Base-by-base conservation (phyloP, 2,888 invertebrate genomes). In the Melipona beecheii region DNA sequence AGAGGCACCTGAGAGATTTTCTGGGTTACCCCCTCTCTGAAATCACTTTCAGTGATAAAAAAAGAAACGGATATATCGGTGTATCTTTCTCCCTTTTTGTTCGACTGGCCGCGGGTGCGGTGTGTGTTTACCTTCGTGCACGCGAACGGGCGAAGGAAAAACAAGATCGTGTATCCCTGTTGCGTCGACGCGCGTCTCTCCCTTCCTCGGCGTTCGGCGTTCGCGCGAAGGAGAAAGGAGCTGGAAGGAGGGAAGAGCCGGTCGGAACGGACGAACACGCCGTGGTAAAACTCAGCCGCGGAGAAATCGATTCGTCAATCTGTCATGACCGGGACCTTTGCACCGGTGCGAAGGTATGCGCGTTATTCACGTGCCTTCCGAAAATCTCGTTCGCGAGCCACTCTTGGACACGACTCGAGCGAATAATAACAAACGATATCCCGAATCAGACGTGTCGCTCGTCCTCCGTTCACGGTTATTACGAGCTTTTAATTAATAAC, bases 301-400 rank as follows among this genome's bases (percentile, higher is more conserved):
- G 75, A 85, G 85, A 81, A 83, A 88, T 88, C 89, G 89, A 89
- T 88, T 89, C 83, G 87, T 88, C 88, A 75, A 89, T 83, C 83
- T 81, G 87, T 82, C 85, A 72, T 68, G 81, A 66, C 77, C 60
- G 78, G 73, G 83, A 87, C 80, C 81, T 89, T 89, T 87, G 83
- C 83, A 70, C 83, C 65, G 50, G 21, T 74, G 82, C 52, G 9
- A 36, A 36, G 81, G 75, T 65, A 80, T 76, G 62, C 84, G 36
- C 68, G 78, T 72, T 78, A 79, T 89, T 89, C 77, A 79, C 82
- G 70, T 50, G 83, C 60, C 69, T 78, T 49, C 62, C 68, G n/a
- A 81, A 88, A 89, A 88, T 78, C 87, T 68, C 56, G 60, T 31
- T 31, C 69, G 43, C 43, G 4, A 58, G 36, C 52, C 24, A 17